Percentiles rank a stretch among this genome's conserved stretches.
Conservation (phyloP, 2,113 vertebrate species). For the Muntiacus reevesi region DNA sequence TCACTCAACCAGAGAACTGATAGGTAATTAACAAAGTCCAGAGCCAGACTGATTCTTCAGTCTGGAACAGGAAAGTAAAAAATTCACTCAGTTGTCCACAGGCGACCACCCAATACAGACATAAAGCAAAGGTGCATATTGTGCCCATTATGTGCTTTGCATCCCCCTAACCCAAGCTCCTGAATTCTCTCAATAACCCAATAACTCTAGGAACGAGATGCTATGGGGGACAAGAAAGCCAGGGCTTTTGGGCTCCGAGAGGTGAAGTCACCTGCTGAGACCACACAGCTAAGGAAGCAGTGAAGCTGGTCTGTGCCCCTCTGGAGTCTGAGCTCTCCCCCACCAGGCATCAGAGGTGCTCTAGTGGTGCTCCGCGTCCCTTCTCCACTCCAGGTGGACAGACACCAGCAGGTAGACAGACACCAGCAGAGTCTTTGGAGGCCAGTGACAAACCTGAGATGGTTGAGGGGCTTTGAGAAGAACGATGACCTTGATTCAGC, state of each 20-base stretch:
- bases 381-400: not conserved
- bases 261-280: not conserved
- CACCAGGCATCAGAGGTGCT: rapidly evolving
- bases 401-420: too few relatives aligned
- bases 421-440: not conserved
- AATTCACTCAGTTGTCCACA: not conserved
- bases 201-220: not conserved
- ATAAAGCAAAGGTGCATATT: not conserved
- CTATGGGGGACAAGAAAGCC: not conserved
- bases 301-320: not conserved
- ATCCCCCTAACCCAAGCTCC: not conserved
- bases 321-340: not conserved
- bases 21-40: not conserved
- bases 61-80: not conserved
- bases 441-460: not conserved
- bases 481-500: not conserved
- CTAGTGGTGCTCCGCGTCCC: not conserved
- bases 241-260: not conserved
- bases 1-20: not conserved
- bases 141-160: not conserved
- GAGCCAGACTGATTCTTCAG: not conserved
- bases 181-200: not conserved
- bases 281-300: not conserved
- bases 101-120: not conserved
- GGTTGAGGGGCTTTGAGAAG: not conserved